A percentile compares a stretch with the other conserved stretches of the same genome.
These are phyloP conservation scores for Homarus americanus DNA, from an alignment of 1,140 invertebrate species.

Conservation along the genomic window DNA sequence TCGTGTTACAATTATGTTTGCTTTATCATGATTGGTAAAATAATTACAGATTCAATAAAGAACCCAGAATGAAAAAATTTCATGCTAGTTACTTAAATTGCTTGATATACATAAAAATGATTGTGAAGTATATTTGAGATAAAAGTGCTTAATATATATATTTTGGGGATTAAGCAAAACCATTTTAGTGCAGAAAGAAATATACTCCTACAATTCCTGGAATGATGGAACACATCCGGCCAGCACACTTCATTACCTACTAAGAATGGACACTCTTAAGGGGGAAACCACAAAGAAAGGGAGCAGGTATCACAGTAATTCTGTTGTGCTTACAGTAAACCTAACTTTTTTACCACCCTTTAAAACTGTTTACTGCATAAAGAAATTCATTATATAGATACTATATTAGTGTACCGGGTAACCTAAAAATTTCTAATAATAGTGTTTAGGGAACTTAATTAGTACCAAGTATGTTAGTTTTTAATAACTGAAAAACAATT, in stretches of 20 bases:
- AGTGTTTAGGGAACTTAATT: not conserved
- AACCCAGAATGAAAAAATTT: too few relatives aligned
- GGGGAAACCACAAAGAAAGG: not conserved
- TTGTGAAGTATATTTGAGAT: not conserved
- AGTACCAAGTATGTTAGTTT: constrained; percentile 7
- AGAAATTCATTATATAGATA: not conserved
- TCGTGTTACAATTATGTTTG: too few relatives aligned
- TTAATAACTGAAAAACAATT: not conserved
- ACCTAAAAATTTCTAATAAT: not conserved
- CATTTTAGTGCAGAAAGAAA: not conserved
- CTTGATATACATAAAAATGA: not conserved
- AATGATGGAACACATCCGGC: constrained; percentile 28
- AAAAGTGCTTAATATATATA: not conserved
- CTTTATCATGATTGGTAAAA: too few relatives aligned
- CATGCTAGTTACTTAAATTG: not conserved
- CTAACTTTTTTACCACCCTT: not conserved
- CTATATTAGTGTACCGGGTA: not conserved
- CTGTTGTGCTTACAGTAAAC: not conserved
- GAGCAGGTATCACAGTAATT: too few relatives aligned
- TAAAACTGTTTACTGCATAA: not conserved
- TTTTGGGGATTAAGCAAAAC: not conserved
- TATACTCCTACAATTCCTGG: constrained; percentile 18
- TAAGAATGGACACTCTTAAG: not conserved
- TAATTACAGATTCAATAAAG: too few relatives aligned
- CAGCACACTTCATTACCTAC: constrained; percentile 21